Evolutionary conservation across 2,888 invertebrate genomes (phyloP), one percentile per base, ranked within the genome.

Genomic region (Luperina nickerlii): DNA sequence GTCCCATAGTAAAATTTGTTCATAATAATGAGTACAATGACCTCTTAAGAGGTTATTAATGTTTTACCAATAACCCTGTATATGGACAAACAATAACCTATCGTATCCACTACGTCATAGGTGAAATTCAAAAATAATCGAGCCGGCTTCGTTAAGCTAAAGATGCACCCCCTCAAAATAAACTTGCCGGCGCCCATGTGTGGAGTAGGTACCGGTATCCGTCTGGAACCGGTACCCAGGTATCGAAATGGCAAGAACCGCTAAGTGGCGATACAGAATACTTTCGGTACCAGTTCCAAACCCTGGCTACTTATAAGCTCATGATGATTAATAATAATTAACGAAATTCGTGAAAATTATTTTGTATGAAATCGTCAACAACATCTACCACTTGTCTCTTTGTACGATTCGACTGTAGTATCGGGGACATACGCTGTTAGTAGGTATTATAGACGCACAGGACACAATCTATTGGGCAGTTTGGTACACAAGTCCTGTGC

Each of bases 391-490:
- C 66, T 81, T 79, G 87, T 71, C 63, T 76, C 74, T 79, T 48
- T 75, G 75, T 80, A 66, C 32, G 18, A 54, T 71, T 74, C n/a
- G 24, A 54, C 54, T 45, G 65, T 69, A 62, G n/a, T 63, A 74
- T 76, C 74, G 66, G 76, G 65, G 78, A 69, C 81, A 82, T 63
- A 74, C 27, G 32, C 51, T 67, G 82, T 89, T 81, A 82, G 88
- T 32, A 32, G 32, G 32, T 82, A 88, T 81, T 88, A 79, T 76
- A 78, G 60, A 20, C 57, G 68, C 80, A 66, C n/a, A 32, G 38
- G n/a, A 54, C 45, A 45, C 69, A 82, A 76, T 85, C 65, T 74
- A 74, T 69, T 76, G 69, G 77, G 70, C 70, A 83, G 77, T 84
- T 82, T 79, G 63, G 63, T 54, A 76, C 81, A 67, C 79, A 11